Base-by-base conservation (phyloP, 2,888 invertebrate genomes). In the Cryptus viduatorius region DNA sequence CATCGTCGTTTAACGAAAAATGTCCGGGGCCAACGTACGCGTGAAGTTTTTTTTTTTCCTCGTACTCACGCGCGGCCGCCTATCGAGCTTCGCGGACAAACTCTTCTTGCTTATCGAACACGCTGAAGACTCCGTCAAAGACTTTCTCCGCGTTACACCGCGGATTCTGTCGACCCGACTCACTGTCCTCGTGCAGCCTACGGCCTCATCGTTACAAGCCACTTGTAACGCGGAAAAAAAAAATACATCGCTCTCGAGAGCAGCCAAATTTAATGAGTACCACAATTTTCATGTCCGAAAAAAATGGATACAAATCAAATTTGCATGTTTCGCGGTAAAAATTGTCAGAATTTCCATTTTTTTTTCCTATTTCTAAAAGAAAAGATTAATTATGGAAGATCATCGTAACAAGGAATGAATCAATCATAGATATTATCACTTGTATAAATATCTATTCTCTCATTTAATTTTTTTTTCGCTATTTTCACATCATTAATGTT, bases 101-200 rank as follows among this genome's bases (percentile, higher is more conserved):
- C 71, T 71, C 56, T 31, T 29, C 73, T 73, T 37, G 61, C 61
- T 61, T n/a, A 46, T 73, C 31, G 61, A 61, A 73, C 48, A 14
- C 16, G 42, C 67, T 7, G 67, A 4, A 10, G 14, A 42, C 72
- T 76, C 76, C 59, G 10, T 46, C 37, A 10, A 31, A n/a, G 80
- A 86, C 87, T 87, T 87, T 87, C 87, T 87, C 87, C 86, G 53
- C 85, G 59, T 81, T 84, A 83, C 64, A 87, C 4, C 37, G 37
- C 84, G 77, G 84, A 87, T 87, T 86, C 86, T 86, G 86, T 76
- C 77, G 81, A 53, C 56, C 37, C 69, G 53, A 16, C 77, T 78
- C 56, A 48, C 48, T 65, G 53, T 37, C 56, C 72, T 56, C 56
- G 56, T 56, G 56, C 56, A 10, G 56, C 5, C 19, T 56, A 24